Conservation (phyloP, 2,888 invertebrate genomes). For the Sinotaia quadrata region DNA sequence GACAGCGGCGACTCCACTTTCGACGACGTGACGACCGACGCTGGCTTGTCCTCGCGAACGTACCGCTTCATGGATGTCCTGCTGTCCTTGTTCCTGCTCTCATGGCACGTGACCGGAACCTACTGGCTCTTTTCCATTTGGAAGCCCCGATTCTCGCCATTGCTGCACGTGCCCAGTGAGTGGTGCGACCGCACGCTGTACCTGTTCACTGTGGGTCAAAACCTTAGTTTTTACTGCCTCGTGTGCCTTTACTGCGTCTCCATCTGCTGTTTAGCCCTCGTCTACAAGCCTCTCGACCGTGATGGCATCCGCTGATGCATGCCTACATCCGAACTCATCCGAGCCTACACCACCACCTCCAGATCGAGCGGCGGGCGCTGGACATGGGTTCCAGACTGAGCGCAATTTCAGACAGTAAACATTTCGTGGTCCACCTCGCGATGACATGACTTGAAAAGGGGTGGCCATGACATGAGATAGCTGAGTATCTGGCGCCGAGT, state of each 20-base stretch:
- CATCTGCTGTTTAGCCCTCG: conserved; percentile 2
- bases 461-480: no score
- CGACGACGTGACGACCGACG: conserved; percentile 49
- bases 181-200: conserved; percentile 87
- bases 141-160: conserved; percentile 83
- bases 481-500: no score
- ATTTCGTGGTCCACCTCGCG: no score
- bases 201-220: conserved; percentile 83
- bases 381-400: no score
- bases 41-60: conserved; percentile 70
- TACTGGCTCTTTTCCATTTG: conserved; percentile 84
- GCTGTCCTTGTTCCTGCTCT: conserved; percentile 80
- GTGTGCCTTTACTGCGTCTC: conserved; percentile 18
- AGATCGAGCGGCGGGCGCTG: no score
- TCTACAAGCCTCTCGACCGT: conserved; percentile 4
- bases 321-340: no score
- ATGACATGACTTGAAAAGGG: no score
- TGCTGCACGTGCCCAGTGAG: conserved; percentile 82
- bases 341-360: no score
- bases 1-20: conserved; percentile 56
- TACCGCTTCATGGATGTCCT: conserved; percentile 79
- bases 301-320: conserved; percentile 1
- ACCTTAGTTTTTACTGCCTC: conserved; percentile 79
- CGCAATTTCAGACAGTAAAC: no score
- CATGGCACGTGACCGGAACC: conserved; percentile 85